phyloP scores from a whole-genome alignment of 2,888 invertebrate genomes.

The Mimas tiliae region DNA sequence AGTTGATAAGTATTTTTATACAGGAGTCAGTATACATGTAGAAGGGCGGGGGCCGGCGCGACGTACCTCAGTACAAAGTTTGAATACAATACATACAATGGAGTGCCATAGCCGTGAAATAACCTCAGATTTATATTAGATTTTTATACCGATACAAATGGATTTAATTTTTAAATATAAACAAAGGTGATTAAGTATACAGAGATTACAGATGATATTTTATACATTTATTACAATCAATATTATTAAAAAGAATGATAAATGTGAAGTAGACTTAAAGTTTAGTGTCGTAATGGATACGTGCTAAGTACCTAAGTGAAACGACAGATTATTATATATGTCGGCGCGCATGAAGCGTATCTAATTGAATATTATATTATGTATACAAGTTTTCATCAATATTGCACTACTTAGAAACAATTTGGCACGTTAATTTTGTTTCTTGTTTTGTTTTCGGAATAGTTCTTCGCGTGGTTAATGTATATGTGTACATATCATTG shows the following conservation, averaged over 20 bases:
- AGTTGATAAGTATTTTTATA: conserved; percentile 83
- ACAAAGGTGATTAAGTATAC: conserved; percentile 84
- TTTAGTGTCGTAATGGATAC: conserved; percentile 72
- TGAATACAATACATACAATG: conserved; percentile 74
- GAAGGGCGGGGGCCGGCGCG: conserved; percentile 58
- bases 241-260: conserved; percentile 75
- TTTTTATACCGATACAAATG: conserved; percentile 85
- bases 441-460: conserved; percentile 36
- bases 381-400: conserved; percentile 40
- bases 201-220: conserved; percentile 85
- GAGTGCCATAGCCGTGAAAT: conserved; percentile 81
- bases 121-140: conserved; percentile 84
- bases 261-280: conserved; percentile 81
- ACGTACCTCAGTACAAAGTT: conserved; percentile 69
- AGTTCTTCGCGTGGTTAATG: conserved; percentile 61
- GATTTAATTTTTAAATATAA: conserved; percentile 85
- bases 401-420: conserved; percentile 44
- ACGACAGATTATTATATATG: conserved; percentile 33
- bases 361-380: conserved; percentile 17
- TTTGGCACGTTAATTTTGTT: conserved; percentile 41
- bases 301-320: conserved; percentile 62
- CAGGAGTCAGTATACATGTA: conserved; percentile 63
- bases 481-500: conserved; percentile 81
- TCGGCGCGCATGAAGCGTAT: conserved; percentile 1
- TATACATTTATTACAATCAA: conserved; percentile 85